These are phyloP conservation scores for Pelmatolapia mariae DNA, from an alignment of 2,113 vertebrate genomes.

Conservation along the genomic window DNA sequence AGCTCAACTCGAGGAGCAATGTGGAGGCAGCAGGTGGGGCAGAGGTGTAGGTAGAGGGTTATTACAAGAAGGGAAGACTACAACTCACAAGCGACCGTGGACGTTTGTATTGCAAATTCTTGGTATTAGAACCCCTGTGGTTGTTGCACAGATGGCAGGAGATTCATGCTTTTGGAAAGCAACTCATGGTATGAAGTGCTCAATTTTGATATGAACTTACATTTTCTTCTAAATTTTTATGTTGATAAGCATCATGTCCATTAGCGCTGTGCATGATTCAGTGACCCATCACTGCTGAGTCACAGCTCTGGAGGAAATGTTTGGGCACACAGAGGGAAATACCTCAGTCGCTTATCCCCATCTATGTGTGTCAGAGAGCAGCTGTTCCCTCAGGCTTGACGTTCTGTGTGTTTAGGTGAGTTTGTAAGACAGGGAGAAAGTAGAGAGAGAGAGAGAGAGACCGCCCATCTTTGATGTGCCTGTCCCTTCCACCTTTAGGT, in stretches of 20 bases:
- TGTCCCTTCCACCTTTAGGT: constrained; percentile 10
- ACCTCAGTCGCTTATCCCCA: constrained; percentile 4
- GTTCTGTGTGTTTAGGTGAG: background rate
- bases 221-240: background rate
- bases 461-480: background rate
- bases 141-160: background rate
- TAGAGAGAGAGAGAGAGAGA: background rate
- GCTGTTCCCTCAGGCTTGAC: constrained; percentile 28
- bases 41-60: background rate
- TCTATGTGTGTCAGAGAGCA: constrained; percentile 40
- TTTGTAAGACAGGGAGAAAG: background rate
- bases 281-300: constrained; percentile 1
- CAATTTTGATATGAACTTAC: background rate
- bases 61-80: background rate
- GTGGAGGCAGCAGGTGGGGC: background rate
- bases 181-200: too few relatives aligned
- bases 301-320: constrained; percentile 3
- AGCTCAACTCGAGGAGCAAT: background rate
- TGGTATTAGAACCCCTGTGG: background rate
- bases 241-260: constrained; percentile 7
- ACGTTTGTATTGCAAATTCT: background rate
- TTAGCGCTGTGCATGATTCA: background rate
- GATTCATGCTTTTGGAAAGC: background rate
- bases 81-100: background rate
- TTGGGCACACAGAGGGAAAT: background rate